A percentile compares a stretch with the other conserved stretches of the same genome.
Conservation (phyloP, 2,113 vertebrate species). For the Drymodes brunneopygia region DNA sequence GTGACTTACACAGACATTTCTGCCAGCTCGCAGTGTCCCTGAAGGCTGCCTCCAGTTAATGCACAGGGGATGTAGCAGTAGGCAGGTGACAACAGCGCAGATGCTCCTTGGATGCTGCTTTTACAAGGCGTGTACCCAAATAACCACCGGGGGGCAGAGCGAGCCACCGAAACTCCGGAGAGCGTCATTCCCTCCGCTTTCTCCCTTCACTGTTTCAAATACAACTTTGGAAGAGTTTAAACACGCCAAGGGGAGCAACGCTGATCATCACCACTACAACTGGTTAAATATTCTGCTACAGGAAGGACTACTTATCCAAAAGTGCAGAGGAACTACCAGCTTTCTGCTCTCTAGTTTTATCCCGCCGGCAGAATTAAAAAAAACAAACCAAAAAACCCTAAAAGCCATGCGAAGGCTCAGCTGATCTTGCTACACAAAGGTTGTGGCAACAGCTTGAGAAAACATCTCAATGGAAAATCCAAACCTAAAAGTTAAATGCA, state of each 20-base stretch:
- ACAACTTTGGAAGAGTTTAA: rapidly evolving
- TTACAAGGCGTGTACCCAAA: neutral
- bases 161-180: neutral
- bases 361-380: neutral
- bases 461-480: neutral
- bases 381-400: too few species aligned
- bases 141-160: slow-evolving; percentile 63
- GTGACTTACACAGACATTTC: neutral
- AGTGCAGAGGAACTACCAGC: neutral
- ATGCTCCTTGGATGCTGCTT: neutral
- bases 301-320: neutral
- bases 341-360: neutral
- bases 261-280: neutral
- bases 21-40: neutral
- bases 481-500: neutral
- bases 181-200: rapidly evolving
- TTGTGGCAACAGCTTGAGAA: neutral
- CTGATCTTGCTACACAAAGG: neutral
- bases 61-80: rapidly evolving
- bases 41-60: neutral
- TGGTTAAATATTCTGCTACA: neutral
- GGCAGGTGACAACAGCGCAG: rapidly evolving
- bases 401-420: neutral
- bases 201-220: neutral
- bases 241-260: neutral